Base-by-base conservation (phyloP, 2,797 vertebrate species). In the Rhinophrynus dorsalis region DNA sequence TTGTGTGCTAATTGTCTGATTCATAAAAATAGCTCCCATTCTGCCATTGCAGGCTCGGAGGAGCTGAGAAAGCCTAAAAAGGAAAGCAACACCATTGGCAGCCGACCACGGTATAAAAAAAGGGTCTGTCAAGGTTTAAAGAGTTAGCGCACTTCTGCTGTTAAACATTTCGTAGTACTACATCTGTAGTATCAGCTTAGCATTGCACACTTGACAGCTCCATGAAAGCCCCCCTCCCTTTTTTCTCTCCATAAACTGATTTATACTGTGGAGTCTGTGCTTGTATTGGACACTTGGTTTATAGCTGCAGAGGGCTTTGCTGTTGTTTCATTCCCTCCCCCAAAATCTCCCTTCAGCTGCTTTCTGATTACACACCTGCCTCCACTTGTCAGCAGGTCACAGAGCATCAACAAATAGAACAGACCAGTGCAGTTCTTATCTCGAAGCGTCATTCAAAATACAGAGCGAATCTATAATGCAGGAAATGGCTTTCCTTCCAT, bases 311-410 rank as follows among this genome's bases (percentile, higher is more conserved):
- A 24, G 60, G 62, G 54, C 54, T 29, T 35, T 38, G 68, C 29
- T 47, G 27, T 47, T 70, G 67, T 55, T 26, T 38, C 13, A 1
- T 56, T 3, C 27, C 6, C 15, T 38, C 18, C 58, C 50, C 45
- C 17, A 42, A 35, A 40, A 27, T 47, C 32, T 58, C 35, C 30
- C 29, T 20, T 72, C 69, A 59, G 69, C 69, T 72, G 69, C 69
- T 38, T 59, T 47, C 52, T 65, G 61, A 66, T 66, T 66, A 38
- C 69, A 65, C 69, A 73, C 69, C 69, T 73, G 69, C 69, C 66
- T 44, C 69, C 69, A 65, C 61, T 73, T 59, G 69, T 73, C 69
- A 73, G 54, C 62, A 50, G 35, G 44, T 50, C 52, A 42, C 24
- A 30, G 29, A 17, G 30, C 51, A 40, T 23, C 48, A 21, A 40